Percentiles rank a stretch among this genome's conserved stretches.
phyloP scores from a whole-genome alignment of 2,797 vertebrate genomes.

The Lophotriccus pileatus region DNA sequence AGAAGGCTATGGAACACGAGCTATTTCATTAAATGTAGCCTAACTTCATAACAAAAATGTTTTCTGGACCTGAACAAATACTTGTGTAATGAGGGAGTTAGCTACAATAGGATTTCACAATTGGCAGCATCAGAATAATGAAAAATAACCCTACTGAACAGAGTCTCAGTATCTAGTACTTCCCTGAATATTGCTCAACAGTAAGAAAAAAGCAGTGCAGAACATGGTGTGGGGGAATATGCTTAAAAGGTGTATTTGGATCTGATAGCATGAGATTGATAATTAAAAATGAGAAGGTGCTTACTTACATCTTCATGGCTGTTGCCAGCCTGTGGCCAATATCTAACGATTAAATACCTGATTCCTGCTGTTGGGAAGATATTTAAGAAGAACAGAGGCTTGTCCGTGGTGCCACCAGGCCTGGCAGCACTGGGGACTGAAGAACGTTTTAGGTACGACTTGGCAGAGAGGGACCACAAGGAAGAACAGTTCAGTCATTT shows the following conservation, averaged over 20 bases:
- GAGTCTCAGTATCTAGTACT: not conserved
- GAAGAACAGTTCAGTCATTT: not conserved
- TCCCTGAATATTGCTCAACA: not conserved
- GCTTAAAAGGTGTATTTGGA: not conserved
- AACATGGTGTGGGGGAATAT: not conserved
- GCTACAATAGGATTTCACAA: not conserved
- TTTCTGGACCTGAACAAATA: not conserved
- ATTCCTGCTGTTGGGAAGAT: not conserved
- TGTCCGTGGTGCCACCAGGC: accelerated
- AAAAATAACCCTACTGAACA: not conserved
- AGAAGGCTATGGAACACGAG: not conserved
- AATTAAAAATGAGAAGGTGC: not conserved
- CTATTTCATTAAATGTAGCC: not conserved
- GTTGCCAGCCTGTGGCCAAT: not conserved
- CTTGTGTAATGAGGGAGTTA: not conserved
- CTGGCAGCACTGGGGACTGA: not conserved
- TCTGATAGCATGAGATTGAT: not conserved
- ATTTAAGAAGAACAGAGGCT: not conserved
- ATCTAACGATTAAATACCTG: not conserved
- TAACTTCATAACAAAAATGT: not conserved
- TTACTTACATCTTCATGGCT: not conserved
- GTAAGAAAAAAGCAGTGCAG: not conserved
- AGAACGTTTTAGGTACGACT: not conserved
- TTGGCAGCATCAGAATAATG: not conserved
- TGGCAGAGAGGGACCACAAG: not conserved